A percentile compares a stretch with the other conserved stretches of the same genome.
Conservation (phyloP, 2,797 vertebrate genomes). For the Epinephelus coioides region DNA sequence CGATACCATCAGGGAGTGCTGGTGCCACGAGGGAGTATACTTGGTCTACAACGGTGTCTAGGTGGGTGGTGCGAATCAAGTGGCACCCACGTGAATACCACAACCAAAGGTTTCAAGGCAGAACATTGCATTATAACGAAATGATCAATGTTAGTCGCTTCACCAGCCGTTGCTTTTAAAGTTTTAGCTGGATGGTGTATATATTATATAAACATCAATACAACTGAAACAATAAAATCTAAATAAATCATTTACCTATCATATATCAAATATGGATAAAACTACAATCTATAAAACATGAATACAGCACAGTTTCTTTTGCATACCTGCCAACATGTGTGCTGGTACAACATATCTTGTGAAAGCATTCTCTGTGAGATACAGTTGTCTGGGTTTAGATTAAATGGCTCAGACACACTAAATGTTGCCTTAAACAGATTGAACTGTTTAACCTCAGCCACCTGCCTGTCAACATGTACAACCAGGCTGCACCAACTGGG, state of each 20-base stretch:
- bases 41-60: too few species aligned
- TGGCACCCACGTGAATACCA: too few species aligned
- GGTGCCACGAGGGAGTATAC: too few species aligned
- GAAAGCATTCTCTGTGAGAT: not conserved
- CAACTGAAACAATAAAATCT: not conserved
- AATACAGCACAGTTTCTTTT: not conserved
- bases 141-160: too few species aligned
- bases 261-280: not conserved
- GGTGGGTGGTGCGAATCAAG: too few species aligned
- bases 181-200: too few species aligned
- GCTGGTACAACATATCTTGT: not conserved
- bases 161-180: too few species aligned
- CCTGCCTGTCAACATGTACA: conserved; percentile 18
- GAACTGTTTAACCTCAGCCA: conserved; percentile 18
- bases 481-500: conserved; percentile 3
- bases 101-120: too few species aligned
- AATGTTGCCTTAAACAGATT: not conserved
- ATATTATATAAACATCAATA: not conserved
- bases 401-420: not conserved
- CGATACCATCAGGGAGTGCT: too few species aligned
- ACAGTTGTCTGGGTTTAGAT: not conserved
- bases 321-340: not conserved
- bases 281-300: not conserved
- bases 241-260: not conserved
- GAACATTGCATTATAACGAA: too few species aligned